Evolutionary conservation across 2,888 invertebrate species (phyloP).

Genomic region (Cerastis rubricosa): DNA sequence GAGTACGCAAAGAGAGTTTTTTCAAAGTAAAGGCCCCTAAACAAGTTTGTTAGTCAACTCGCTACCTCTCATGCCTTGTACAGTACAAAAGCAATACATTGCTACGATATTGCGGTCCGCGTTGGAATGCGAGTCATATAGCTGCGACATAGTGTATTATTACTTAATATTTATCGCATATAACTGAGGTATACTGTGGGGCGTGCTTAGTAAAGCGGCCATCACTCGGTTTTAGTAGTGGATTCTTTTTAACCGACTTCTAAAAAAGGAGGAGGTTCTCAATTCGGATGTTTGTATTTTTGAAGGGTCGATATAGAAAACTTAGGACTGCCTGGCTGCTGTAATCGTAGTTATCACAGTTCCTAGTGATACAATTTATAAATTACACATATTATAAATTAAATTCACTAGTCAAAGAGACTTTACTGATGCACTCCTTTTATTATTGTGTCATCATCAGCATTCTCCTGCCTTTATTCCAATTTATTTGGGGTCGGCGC

Average conservation of each 20-base stretch:
- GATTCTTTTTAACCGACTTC: too few species aligned
- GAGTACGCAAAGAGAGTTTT: background rate
- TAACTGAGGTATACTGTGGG: background rate
- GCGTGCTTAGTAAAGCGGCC: background rate
- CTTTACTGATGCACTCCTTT: too few species aligned
- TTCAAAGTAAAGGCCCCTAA: background rate
- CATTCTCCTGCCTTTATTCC: too few species aligned
- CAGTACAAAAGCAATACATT: slow-evolving; percentile 59
- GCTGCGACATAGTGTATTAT: slow-evolving; percentile 63
- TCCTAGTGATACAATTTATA: background rate
- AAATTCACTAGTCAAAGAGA: background rate
- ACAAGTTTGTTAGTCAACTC: background rate
- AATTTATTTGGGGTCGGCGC: too few species aligned
- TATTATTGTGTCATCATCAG: too few species aligned
- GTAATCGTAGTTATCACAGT: background rate
- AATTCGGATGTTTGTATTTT: too few species aligned
- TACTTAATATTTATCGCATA: slow-evolving; percentile 48
- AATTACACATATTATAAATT: too few species aligned
- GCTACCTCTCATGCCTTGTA: slow-evolving; percentile 42
- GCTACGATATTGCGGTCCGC: slow-evolving; percentile 71
- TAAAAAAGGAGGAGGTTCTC: too few species aligned
- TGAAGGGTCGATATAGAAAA: background rate
- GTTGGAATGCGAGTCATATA: slow-evolving; percentile 63
- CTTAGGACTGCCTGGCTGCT: background rate
- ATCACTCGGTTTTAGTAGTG: too few species aligned